phyloP scores from a whole-genome alignment of 2,113 vertebrate genomes.

The Poeciliopsis prolifica region DNA sequence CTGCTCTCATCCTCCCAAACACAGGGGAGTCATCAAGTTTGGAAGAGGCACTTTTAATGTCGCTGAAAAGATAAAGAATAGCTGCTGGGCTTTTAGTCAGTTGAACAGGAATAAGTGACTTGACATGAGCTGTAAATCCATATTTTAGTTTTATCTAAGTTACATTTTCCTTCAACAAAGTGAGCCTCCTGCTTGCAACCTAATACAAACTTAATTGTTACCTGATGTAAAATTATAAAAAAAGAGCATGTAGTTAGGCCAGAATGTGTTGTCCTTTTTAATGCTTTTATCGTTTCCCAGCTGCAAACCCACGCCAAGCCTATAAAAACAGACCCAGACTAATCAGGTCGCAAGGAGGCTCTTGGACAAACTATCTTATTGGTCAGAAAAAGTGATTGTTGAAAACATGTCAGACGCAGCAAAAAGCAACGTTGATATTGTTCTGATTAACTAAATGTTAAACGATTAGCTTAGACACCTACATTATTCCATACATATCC shows the following conservation, averaged over 20 bases:
- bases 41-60: neutral
- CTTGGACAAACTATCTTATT: slow-evolving; percentile 18
- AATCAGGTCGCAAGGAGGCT: slow-evolving; percentile 58
- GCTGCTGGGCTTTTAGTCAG: neutral
- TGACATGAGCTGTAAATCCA: slow-evolving; percentile 1
- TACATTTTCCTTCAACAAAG: slow-evolving; percentile 32
- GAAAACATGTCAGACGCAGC: neutral
- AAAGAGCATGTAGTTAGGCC: slow-evolving; percentile 68
- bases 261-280: slow-evolving; percentile 70
- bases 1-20: slow-evolving; percentile 16
- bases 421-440: too few species aligned
- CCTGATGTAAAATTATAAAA: slow-evolving; percentile 67
- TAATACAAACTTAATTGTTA: slow-evolving; percentile 76
- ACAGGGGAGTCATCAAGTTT: slow-evolving; percentile 4
- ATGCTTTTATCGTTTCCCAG: slow-evolving; percentile 70
- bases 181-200: slow-evolving; percentile 67
- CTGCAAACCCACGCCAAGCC: slow-evolving; percentile 57
- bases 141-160: slow-evolving; percentile 4
- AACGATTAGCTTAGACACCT: too few species aligned
- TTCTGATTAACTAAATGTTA: too few species aligned
- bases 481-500: too few species aligned
- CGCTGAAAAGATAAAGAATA: neutral
- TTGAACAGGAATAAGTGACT: slow-evolving; percentile 4
- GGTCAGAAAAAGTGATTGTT: slow-evolving; percentile 39
- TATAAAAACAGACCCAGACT: slow-evolving; percentile 58